Evolutionary conservation across 2,113 vertebrate species (phyloP), one percentile per base, ranked within the genome.

Genomic region (Pituophis catenifer): DNA sequence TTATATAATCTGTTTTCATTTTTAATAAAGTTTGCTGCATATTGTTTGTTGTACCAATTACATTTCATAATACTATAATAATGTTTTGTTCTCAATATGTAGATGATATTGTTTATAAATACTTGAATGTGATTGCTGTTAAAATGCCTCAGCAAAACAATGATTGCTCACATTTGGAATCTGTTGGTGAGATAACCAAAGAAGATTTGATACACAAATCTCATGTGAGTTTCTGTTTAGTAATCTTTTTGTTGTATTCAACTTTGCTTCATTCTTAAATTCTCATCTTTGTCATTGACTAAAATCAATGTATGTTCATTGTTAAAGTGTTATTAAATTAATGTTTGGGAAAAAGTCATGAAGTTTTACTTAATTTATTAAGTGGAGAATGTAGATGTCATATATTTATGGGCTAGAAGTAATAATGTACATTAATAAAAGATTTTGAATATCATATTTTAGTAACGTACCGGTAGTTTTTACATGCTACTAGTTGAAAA

Each of bases 161-260:
- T 95, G 98, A 98, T 95, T 99, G 99, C 95, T 98, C 98, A 88
- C 99, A 99, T 97, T 97, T 99, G 98, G 98, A 99, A 96, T 99
- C 98, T 1, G 99, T 99, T 95, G 99, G 99, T 87, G 99, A 99
- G 97, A 98, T 99, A 96, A 99, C 99, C 52, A 99, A 99, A 96
- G 99, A 99, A 94, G 99, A 99, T 89, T 97, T 99, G 90, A 99
- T 99, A 96, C 98, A 99, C 95, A 99, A 99, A 95, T 99, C 99
- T 92, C 98, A 99, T 85, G 99, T 99, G 97, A 99, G 99, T 98
- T 94, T 26, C 1, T 90, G 19, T 93, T 91, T 44, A 86, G 91
- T 94, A 88, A 1, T 5, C 94, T 2, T 91, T n/a, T 24, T 29
- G 8, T 0, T 93, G 89, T 81, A 50, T 44, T 94, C 57, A 93